Percentiles rank a stretch among this genome's conserved stretches.
Conservation (phyloP, 2,888 invertebrate genomes). For the Drosophila nr. fundita region DNA sequence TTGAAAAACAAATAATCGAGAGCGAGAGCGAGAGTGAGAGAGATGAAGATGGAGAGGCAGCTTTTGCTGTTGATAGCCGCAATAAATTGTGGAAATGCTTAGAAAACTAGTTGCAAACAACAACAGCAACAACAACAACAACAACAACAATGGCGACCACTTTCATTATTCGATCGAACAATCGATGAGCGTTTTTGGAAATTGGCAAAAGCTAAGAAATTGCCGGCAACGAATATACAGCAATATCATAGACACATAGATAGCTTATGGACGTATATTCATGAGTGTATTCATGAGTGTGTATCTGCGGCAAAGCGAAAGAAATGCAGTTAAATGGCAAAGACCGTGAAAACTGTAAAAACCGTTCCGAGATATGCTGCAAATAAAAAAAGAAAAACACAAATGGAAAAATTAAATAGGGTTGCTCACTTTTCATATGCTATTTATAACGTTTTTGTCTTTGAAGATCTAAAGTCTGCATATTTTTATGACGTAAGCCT, state of each 20-base stretch:
- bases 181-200: conserved; percentile 54
- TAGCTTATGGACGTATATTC: conserved; percentile 1
- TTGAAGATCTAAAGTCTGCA: not conserved
- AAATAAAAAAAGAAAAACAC: not conserved
- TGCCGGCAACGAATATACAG: conserved; percentile 45
- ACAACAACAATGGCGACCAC: conserved; percentile 39
- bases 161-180: conserved; percentile 76
- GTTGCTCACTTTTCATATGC: not conserved
- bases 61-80: conserved; percentile 6
- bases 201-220: conserved; percentile 60
- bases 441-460: not conserved
- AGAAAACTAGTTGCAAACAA: conserved; percentile 58
- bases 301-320: conserved; percentile 20
- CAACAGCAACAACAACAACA: conserved; percentile 6
- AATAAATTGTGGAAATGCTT: conserved; percentile 32
- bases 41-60: not conserved
- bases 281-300: conserved; percentile 17
- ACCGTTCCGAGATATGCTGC: conserved; percentile 11
- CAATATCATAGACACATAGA: conserved; percentile 3
- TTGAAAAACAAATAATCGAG: not conserved
- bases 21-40: conserved; percentile 11
- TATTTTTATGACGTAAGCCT: not conserved
- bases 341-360: conserved; percentile 55
- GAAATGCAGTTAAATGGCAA: conserved; percentile 55
- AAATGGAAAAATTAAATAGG: conserved; percentile 6